Evolutionary conservation across 2,888 invertebrate species (phyloP), one percentile per base, ranked within the genome.

Genomic region (Machimus atricapillus): DNA sequence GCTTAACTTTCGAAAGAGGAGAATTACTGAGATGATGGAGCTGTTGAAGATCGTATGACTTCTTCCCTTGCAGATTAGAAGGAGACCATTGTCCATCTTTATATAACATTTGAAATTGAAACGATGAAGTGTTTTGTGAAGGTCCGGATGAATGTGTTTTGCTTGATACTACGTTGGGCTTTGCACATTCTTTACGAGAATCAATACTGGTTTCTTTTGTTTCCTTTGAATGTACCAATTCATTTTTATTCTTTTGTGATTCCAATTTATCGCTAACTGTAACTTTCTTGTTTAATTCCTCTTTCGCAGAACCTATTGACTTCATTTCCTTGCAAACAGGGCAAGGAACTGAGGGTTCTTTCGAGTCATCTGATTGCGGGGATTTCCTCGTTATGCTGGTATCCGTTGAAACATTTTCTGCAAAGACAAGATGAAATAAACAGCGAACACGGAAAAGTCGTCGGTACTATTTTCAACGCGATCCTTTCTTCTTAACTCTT

Each of bases 21-120:
- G 40, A 8, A 37, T 86, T n/a, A 37, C 40, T 78, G 8, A 86
- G 40, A 19, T 66, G 14, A 40, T 37, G 23, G n/a, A 86, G 16
- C 78, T 86, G 58, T 23, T 27, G 23, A 43, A 86, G 16, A 23
- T 86, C 78, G 77, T 86, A 86, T 9, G 7, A 0, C 31, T 78
- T 86, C 58, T 86, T 86, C 14, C 58, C 86, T 43, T 27, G n/a
- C 4, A 7, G 5, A 52, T 85, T 85, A 19, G 19, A 31, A 52
- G 85, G 85, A 9, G 85, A 85, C 85, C 85, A 85, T 34, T 85
- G 74, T 7, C 19, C 74, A 0, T 74, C 52, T 27, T 85, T 85
- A 34, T 85, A 76, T 34, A 31, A 23, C 1, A 85, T 76, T 73
- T 34, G 40, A 19, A 58, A 14, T n/a, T 34, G 40, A 19, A 58